Base-by-base conservation (phyloP, 2,888 invertebrate genomes). In the Syrphus vitripennis region DNA sequence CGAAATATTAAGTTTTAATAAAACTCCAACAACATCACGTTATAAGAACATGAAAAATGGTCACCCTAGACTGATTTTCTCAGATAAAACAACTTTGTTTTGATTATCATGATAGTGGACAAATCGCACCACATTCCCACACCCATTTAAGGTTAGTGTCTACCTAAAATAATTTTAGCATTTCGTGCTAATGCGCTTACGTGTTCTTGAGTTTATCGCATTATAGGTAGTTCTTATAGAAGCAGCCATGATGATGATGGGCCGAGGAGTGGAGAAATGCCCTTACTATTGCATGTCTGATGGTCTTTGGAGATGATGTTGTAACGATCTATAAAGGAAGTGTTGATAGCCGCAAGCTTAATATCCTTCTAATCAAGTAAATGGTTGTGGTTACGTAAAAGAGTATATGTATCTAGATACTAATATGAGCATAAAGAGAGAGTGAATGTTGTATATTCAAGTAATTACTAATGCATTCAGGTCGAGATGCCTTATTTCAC, bases 151-250 rank as follows among this genome's bases (percentile, higher is more conserved):
- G 40, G 88, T 88, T 10, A 3, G 34, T 34, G 9, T 12, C 12
- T 34, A 50, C 6, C 24, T 50, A 63, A 89, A 88, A 87, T 88
- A 88, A 89, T 88, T 88, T 88, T 79, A 87, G 74, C 79, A 84
- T 87, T 88, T 87, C 76, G 88, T 75, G 80, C 78, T 91, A 91
- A 91, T 91, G 91, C 89, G 90, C 89, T 89, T 89, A 90, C 90
- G 90, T 90, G 90, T 90, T 90, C 88, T 88, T 84, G 87, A 88
- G 89, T 90, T 91, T 91, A 91, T 91, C 91, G 90, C 90, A 91
- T 91, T 91, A n/a, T n/a, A n/a, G n/a, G n/a, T n/a, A 91, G 84
- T 89, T 75, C 88, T 71, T 74, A 72, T 16, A 45, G 70, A n/a
- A 40, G 16, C 9, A 26, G 24, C 14, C 29, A 34, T 48, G 45